Conservation (phyloP, 2,797 vertebrate species). For the Protosalanx chinensis region DNA sequence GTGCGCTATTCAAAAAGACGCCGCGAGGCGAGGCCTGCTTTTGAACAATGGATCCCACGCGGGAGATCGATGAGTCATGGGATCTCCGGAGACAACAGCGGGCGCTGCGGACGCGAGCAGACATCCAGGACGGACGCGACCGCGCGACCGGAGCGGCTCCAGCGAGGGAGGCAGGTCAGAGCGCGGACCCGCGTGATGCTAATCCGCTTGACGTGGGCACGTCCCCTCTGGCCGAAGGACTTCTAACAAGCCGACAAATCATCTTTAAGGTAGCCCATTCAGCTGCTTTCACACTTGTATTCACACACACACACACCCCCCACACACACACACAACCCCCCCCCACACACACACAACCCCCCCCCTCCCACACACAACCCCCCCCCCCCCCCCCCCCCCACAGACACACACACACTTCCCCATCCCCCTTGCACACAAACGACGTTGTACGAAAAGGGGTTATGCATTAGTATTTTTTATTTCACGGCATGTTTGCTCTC, state of each 20-base stretch:
- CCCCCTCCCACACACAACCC: not conserved
- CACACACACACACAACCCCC: not conserved
- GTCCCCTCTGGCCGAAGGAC: slow-evolving; percentile 26
- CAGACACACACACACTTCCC: not conserved
- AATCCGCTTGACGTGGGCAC: slow-evolving; percentile 39
- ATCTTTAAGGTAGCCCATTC: slow-evolving; percentile 9
- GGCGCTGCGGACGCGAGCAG: slow-evolving; percentile 32
- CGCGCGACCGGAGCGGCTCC: slow-evolving; percentile 42
- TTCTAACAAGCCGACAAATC: slow-evolving; percentile 8
- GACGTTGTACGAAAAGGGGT: too few species aligned
- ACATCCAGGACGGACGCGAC: slow-evolving; percentile 37
- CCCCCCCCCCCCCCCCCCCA: too few species aligned
- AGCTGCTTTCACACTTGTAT: not conserved
- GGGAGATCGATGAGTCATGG: slow-evolving; percentile 58
- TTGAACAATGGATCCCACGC: slow-evolving; percentile 43
- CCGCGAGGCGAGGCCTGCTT: slow-evolving; percentile 35
- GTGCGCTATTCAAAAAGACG: not conserved
- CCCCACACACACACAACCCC: not conserved
- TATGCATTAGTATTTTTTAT: too few species aligned
- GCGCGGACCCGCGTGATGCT: slow-evolving; percentile 43
- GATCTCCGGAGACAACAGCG: slow-evolving; percentile 54
- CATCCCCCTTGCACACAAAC: too few species aligned
- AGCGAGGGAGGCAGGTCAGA: slow-evolving; percentile 27
- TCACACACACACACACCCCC: not conserved
- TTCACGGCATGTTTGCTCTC: not conserved